Evolutionary conservation across 2,888 invertebrate species (phyloP).

Genomic region (Poecilobothrus nobilitatus): DNA sequence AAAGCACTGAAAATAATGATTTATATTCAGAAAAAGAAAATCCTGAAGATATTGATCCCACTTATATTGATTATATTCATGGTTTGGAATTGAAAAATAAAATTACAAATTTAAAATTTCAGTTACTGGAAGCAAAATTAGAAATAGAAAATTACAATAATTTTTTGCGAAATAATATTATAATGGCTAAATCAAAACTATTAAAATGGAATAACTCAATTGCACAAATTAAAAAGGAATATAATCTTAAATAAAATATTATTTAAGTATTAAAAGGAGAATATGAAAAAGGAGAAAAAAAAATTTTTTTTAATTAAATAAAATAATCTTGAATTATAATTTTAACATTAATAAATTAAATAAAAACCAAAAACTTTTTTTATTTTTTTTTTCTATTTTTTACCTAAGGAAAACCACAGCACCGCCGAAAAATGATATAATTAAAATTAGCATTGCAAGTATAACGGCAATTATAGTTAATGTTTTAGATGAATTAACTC

Average conservation of each 20-base stretch:
- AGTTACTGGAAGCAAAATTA: not conserved
- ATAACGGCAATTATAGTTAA: constrained; percentile 37
- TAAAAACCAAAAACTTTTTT: constrained; percentile 19
- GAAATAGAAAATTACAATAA: not conserved
- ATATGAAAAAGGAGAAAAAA: too few relatives aligned
- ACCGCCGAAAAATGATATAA: constrained; percentile 36
- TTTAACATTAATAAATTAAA: not conserved
- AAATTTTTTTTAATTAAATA: too few relatives aligned
- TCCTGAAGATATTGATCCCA: too few relatives aligned
- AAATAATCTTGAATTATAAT: too few relatives aligned
- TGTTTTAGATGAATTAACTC: constrained; percentile 30
- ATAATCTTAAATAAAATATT: too few relatives aligned
- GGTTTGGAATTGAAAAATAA: not conserved
- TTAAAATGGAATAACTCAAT: too few relatives aligned
- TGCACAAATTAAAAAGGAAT: too few relatives aligned
- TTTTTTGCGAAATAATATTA: not conserved
- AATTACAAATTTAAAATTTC: not conserved
- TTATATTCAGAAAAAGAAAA: too few relatives aligned
- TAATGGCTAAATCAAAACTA: not conserved
- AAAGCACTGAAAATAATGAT: too few relatives aligned
- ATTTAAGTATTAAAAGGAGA: too few relatives aligned
- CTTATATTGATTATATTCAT: not conserved
- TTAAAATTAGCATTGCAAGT: constrained; percentile 32
- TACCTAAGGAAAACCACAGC: constrained; percentile 44
- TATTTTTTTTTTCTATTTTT: constrained; percentile 24